Percentiles rank a stretch among this genome's conserved stretches.
These are phyloP conservation scores for Actinernus sp. DNA, from an alignment of 92 coral and sea anemone genomes.

Conservation along the genomic window DNA sequence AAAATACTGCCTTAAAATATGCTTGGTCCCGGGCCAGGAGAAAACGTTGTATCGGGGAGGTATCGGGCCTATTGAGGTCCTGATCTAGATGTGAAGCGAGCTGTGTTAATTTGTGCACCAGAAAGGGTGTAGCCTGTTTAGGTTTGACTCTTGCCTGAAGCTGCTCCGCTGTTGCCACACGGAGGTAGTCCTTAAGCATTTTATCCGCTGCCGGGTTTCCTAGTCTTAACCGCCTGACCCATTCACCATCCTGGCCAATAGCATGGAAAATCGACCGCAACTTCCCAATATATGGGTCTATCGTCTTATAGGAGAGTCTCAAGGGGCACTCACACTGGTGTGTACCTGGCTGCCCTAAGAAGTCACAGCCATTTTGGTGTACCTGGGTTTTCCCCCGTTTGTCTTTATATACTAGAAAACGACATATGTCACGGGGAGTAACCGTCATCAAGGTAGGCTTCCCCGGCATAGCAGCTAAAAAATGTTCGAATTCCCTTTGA, in stretches of 20 bases:
- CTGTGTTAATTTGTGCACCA: slow-evolving; percentile 43
- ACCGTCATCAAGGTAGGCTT: slow-evolving; percentile 16
- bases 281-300: slow-evolving; percentile 57
- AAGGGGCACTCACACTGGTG: slow-evolving; percentile 26
- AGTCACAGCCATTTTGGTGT: slow-evolving; percentile 29
- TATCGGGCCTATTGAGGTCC: neutral
- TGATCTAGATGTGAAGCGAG: slow-evolving; percentile 11
- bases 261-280: slow-evolving; percentile 47
- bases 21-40: slow-evolving; percentile 50
- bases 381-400: slow-evolving; percentile 57
- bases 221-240: slow-evolving; percentile 41
- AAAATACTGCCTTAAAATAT: slow-evolving; percentile 17
- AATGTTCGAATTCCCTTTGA: slow-evolving; percentile 13
- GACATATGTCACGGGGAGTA: slow-evolving; percentile 25
- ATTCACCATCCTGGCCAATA: slow-evolving; percentile 42
- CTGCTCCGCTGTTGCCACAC: slow-evolving; percentile 62
- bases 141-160: slow-evolving; percentile 59
- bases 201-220: slow-evolving; percentile 73
- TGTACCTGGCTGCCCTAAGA: slow-evolving; percentile 7
- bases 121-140: slow-evolving; percentile 63
- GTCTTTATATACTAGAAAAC: slow-evolving; percentile 56
- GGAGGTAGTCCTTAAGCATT: slow-evolving; percentile 37
- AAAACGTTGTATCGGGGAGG: slow-evolving; percentile 13
- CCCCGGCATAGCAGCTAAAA: slow-evolving; percentile 21
- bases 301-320: slow-evolving; percentile 30